Evolutionary conservation across 2,888 invertebrate genomes (phyloP).

Genomic region (Aplocera efformata): DNA sequence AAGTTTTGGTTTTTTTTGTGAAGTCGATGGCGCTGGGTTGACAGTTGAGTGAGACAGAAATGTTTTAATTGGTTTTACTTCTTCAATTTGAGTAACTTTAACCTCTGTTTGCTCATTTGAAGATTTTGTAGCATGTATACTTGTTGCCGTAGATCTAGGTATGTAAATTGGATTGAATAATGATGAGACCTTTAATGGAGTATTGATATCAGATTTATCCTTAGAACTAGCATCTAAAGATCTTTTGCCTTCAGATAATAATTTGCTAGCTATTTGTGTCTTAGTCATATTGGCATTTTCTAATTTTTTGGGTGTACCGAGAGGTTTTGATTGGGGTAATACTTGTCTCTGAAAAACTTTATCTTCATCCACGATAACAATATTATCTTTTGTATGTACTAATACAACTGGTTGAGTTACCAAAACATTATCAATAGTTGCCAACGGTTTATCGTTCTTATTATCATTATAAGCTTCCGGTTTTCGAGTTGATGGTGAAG

Average conservation of each 20-base stretch:
- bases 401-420: conserved; percentile 39
- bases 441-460: conserved; percentile 6
- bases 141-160: conserved; percentile 29
- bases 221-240: conserved; percentile 15
- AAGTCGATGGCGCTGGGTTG: conserved; percentile 1
- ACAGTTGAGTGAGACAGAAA: conserved; percentile 1
- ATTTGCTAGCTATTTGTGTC: conserved; percentile 13
- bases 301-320: conserved; percentile 3
- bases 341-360: conserved; percentile 11
- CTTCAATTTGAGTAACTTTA: conserved; percentile 8
- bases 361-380: conserved; percentile 19
- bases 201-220: conserved; percentile 32
- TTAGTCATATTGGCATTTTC: conserved; percentile 12
- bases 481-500: conserved; percentile 6
- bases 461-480: conserved; percentile 3
- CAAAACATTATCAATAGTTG: conserved; percentile 32
- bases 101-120: conserved; percentile 5
- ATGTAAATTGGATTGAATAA: conserved; percentile 55
- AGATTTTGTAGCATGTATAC: conserved; percentile 11
- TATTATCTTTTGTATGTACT: conserved; percentile 32
- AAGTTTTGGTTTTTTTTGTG: conserved; percentile 1
- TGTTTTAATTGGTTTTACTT: background rate
- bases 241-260: conserved; percentile 10
- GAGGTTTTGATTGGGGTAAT: background rate
- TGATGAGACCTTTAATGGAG: conserved; percentile 64